phyloP scores from a whole-genome alignment of 2,797 vertebrate species.

The Danio jaintianensis region DNA sequence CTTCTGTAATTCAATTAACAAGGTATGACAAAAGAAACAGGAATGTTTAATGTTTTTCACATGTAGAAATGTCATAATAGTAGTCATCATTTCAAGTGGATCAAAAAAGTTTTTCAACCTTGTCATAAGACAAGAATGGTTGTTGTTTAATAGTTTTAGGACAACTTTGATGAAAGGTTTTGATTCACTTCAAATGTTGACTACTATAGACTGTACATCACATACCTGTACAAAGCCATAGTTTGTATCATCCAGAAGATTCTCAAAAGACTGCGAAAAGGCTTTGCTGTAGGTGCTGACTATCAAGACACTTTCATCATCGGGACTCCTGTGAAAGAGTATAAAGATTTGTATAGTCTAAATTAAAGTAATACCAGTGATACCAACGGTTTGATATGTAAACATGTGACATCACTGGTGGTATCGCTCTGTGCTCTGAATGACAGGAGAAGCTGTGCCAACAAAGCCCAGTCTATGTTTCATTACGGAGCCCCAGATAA shows the following conservation, averaged over 20 bases:
- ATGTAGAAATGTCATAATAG: not conserved
- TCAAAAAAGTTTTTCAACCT: no score
- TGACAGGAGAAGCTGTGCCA: constrained; percentile 47
- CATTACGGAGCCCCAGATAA: constrained; percentile 85
- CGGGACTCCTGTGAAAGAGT: constrained; percentile 77
- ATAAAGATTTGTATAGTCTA: not conserved
- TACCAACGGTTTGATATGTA: constrained; percentile 30
- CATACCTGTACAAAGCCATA: constrained; percentile 88
- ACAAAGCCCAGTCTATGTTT: constrained; percentile 66
- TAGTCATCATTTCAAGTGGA: no score
- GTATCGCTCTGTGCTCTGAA: constrained; percentile 43
- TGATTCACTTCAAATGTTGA: not conserved
- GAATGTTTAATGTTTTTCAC: not conserved
- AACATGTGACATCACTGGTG: constrained; percentile 36
- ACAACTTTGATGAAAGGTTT: no score
- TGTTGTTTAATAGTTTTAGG: no score
- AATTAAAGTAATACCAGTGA: not conserved
- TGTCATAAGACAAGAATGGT: no score
- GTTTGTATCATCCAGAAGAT: constrained; percentile 91
- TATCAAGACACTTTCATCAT: constrained; percentile 82
- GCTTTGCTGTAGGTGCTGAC: constrained; percentile 87
- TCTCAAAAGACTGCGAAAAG: constrained; percentile 95
- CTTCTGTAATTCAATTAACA: no score
- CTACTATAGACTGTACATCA: constrained; percentile 26
- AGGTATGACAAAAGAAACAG: no score